Evolutionary conservation across 2,113 vertebrate species (phyloP), one percentile per base, ranked within the genome.

Genomic region (Oryzias woworae): DNA sequence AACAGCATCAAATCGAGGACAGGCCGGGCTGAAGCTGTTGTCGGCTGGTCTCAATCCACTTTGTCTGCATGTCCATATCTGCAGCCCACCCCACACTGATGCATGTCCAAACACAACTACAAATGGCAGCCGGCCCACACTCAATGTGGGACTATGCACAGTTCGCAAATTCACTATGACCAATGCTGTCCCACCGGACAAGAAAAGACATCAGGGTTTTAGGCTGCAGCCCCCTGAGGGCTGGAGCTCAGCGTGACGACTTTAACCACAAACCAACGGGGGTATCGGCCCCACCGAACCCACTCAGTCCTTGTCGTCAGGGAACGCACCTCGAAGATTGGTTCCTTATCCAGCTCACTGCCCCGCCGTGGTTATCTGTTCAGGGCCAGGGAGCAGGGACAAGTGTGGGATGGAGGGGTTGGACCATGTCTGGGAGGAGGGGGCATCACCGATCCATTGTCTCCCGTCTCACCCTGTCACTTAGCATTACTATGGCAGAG

Each of bases 291-390:
- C 80, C 65, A 22, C 44, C 53, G 80, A 73, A 75, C 85, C 81
- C 69, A 81, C 88, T 49, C 77, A 66, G 69, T 68, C 47, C 68
- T 48, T 58, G 61, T 81, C 62, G 31, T 83, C 58, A 71, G 13
- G 70, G 84, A 82, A 79, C 70, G 15, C 73, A 62, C 85, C 80
- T 76, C 60, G 36, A 66, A 69, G 75, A 88, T 87, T 81, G 20
- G 74, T 82, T 84, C 67, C 73, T 60, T 58, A 28, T 72, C 75
- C 71, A 28, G 48, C 69, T 63, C 17, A 58, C 3, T 24, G 69
- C 60, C 75, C 73, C 55, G 16, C 69, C 51, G 65, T 6, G 62
- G 82, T 90, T 90, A 90, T 90, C 88, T 88, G 87, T 87, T 91
- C 86, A 78, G 80, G 80, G 86, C 82, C 87, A 87, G 85, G 83